A percentile compares a stretch with the other conserved stretches of the same genome.
These are phyloP conservation scores for Polydesmus complanatus DNA, from an alignment of 2,888 invertebrate species.

Conservation along the genomic window DNA sequence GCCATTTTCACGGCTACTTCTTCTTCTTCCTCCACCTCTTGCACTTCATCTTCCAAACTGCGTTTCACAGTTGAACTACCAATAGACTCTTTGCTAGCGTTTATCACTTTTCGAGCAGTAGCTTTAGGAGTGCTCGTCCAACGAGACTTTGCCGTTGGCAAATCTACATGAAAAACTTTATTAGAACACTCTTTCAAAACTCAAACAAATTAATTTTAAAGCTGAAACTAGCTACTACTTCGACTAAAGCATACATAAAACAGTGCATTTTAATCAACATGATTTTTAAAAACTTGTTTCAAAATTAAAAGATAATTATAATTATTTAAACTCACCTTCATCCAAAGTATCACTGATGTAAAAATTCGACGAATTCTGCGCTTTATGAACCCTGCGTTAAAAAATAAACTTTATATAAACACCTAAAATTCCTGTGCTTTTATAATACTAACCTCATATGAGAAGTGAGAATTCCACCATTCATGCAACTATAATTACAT, in stretches of 20 bases:
- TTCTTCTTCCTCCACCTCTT: neutral
- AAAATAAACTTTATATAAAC: too few relatives aligned
- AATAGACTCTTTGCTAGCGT: neutral
- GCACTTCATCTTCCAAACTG: too few relatives aligned
- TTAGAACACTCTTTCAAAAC: too few relatives aligned
- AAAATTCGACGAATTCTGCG: constrained; percentile 39
- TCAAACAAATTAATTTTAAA: too few relatives aligned
- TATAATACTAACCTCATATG: too few relatives aligned
- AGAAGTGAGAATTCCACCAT: constrained; percentile 49
- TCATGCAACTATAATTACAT: constrained; percentile 65
- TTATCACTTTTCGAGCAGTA: neutral
- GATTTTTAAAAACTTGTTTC: constrained; percentile 6
- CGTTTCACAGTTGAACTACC: too few relatives aligned
- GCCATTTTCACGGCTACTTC: neutral
- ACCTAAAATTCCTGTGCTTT: too few relatives aligned
- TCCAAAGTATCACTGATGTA: neutral
- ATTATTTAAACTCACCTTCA: neutral
- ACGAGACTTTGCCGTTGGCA: neutral
- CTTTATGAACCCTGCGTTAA: constrained; percentile 55
- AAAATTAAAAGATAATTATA: neutral
- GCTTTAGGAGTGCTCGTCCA: constrained; percentile 14
- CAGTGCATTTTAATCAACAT: neutral
- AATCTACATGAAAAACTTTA: too few relatives aligned
- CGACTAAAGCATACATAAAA: neutral
- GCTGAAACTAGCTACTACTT: too few relatives aligned